Base-by-base conservation (phyloP, 1,140 invertebrate genomes). In the Fragariocoptes setiger region DNA sequence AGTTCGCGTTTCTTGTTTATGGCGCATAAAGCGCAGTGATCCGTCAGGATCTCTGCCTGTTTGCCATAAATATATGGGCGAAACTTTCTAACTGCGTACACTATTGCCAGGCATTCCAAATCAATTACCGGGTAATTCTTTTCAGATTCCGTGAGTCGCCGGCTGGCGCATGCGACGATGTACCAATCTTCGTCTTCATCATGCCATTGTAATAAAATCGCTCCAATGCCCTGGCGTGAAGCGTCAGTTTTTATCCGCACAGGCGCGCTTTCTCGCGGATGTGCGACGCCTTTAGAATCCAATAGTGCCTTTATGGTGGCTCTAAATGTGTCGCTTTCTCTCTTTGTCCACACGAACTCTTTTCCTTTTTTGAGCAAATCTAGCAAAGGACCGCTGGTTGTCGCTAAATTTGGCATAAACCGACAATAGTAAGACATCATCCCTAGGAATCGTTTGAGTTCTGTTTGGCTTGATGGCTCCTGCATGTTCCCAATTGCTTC, bases 141-240 rank as follows among this genome's bases (percentile, higher is more conserved):
- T 21, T 42, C 42, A 14, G 35, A 17, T n/a, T 39, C 42, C 3
- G 36, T 39, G 3, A 42, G 21, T 8, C 22, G 22, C 14, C 42
- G 31, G 16, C 36, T 40, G 3, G 36, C 35, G 36, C 36, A 42
- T 3, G 42, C 37, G 8, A 39, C 4, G n/a, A 18, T 8, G 12
- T 16, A 16, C n/a, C n/a, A n/a, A n/a, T n/a, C n/a, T n/a, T n/a
- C n/a, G n/a, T n/a, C n/a, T n/a, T n/a, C n/a, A n/a, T n/a, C n/a
- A n/a, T n/a, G n/a, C n/a, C n/a, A n/a, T 39, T 51, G 48, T 2
- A 39, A 44, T 12, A 50, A 21, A 12, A 51, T 44, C 12, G 44
- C 50, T 14, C 48, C 48, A 15, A 51, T n/a, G n/a, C 47, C 44
- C 19, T 8, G n/a, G 8, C 25, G 8, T 8, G 8, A 8, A 8